These are phyloP conservation scores for Momotus momota DNA, from an alignment of 2,797 vertebrate species.

Conservation along the genomic window DNA sequence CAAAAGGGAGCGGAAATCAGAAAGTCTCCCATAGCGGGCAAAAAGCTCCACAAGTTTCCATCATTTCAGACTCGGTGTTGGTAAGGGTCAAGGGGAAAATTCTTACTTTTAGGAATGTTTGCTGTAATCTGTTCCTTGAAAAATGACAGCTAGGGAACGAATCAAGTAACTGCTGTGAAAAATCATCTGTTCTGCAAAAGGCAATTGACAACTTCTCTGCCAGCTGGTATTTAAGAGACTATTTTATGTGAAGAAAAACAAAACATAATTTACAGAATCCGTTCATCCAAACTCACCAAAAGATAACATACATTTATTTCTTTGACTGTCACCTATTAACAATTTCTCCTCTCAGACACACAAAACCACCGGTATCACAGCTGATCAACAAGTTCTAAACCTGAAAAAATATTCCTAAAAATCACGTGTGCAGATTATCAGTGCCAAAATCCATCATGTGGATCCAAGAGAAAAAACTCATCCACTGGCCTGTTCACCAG, in stretches of 20 bases:
- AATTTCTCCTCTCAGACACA: background rate
- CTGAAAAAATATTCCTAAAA: background rate
- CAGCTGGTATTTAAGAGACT: constrained; percentile 41
- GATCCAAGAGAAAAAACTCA: background rate
- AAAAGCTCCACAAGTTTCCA: background rate
- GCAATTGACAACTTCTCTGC: background rate
- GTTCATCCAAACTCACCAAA: background rate
- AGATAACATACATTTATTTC: background rate
- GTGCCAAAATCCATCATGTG: background rate
- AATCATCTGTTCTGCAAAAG: constrained; percentile 45
- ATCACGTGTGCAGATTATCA: background rate
- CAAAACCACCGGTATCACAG: background rate
- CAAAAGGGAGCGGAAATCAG: background rate
- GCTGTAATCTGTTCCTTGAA: constrained; percentile 12
- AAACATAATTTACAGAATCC: background rate
- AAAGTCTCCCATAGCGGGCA: background rate
- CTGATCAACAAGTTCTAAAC: background rate
- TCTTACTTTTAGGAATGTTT: background rate
- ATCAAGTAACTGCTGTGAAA: constrained; percentile 26
- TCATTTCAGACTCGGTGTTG: background rate
- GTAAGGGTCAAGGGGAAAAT: background rate
- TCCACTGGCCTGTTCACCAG: background rate
- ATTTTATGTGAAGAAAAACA: constrained; percentile 3
- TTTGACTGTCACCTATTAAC: background rate
- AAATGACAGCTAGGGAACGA: constrained; percentile 32